A percentile compares a stretch with the other conserved stretches of the same genome.
Conservation (phyloP, 2,113 vertebrate species). For the Aphyosemion australe region DNA sequence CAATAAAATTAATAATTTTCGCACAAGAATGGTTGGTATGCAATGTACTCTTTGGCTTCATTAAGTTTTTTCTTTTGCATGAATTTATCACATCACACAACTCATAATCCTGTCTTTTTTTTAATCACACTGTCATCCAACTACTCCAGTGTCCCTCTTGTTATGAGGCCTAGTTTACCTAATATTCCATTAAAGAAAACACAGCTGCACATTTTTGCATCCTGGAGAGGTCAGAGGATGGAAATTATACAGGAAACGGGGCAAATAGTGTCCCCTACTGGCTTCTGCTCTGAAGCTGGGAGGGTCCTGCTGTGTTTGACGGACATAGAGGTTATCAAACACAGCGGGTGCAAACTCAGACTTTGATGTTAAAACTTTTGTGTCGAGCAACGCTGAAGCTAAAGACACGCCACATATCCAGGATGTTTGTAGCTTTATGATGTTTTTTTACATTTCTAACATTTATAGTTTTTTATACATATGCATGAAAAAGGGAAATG, state of each 20-base stretch:
- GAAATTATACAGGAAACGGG: slow-evolving; percentile 37
- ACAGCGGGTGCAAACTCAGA: neutral
- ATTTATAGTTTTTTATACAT: too few relatives aligned
- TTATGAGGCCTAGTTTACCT: slow-evolving; percentile 24
- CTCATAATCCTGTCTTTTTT: too few relatives aligned
- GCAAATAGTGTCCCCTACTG: slow-evolving; percentile 73
- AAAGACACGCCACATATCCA: neutral
- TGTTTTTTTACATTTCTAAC: too few relatives aligned
- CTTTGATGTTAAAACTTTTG: neutral
- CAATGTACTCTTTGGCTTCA: too few relatives aligned
- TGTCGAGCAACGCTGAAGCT: neutral
- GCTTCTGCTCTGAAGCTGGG: slow-evolving; percentile 46
- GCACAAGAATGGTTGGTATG: too few relatives aligned
- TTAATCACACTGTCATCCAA: too few relatives aligned
- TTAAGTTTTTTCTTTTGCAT: too few relatives aligned
- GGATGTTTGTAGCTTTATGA: neutral
- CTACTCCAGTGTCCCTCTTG: too few relatives aligned
- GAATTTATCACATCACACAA: too few relatives aligned
- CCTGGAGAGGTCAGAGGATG: slow-evolving; percentile 44
- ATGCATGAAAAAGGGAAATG: neutral
- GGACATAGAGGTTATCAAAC: slow-evolving; percentile 4
- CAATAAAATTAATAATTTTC: too few relatives aligned
- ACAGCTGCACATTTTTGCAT: slow-evolving; percentile 61
- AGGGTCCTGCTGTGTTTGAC: slow-evolving; percentile 48
- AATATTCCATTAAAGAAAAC: slow-evolving; percentile 53